These are phyloP conservation scores for Periophthalmus magnuspinnatus DNA, from an alignment of 2,797 vertebrate species.

Conservation along the genomic window DNA sequence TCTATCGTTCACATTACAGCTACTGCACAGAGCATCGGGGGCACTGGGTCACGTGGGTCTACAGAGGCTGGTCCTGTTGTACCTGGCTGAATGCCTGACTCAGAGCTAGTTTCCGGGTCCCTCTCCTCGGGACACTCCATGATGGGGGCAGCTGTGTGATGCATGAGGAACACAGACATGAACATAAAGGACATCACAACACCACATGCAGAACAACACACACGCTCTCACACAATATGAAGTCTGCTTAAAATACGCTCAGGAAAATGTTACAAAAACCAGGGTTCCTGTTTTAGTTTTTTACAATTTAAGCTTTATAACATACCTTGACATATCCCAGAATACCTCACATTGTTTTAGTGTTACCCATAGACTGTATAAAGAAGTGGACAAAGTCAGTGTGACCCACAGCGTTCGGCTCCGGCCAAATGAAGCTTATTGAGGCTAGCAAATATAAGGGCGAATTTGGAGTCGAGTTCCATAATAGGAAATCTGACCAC, in stretches of 20 bases:
- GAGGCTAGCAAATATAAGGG: no score
- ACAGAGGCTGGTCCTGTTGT: slow-evolving; percentile 27
- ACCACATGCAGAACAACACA: slow-evolving; percentile 54
- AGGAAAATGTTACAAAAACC: slow-evolving; percentile 44
- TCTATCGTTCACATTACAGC: background rate
- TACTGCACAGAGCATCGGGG: background rate
- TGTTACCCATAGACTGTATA: no score
- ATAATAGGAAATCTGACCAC: no score
- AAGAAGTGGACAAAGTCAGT: no score
- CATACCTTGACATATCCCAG: background rate
- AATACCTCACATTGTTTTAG: background rate
- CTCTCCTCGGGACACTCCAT: slow-evolving; percentile 62
- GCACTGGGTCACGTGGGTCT: background rate
- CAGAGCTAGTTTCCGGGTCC: slow-evolving; percentile 60
- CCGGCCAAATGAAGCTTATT: no score
- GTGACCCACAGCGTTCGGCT: no score
- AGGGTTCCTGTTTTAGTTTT: slow-evolving; percentile 1
- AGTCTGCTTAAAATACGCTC: slow-evolving; percentile 31
- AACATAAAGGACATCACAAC: slow-evolving; percentile 50
- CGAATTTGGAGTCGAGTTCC: no score
- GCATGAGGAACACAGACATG: slow-evolving; percentile 55
- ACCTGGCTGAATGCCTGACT: slow-evolving; percentile 68
- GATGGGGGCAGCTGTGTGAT: slow-evolving; percentile 63
- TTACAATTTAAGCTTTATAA: background rate
- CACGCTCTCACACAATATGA: slow-evolving; percentile 27